These are phyloP conservation scores for Bursaphelenchus mucronatus DNA, from an alignment of 1,140 invertebrate species.

Conservation along the genomic window DNA sequence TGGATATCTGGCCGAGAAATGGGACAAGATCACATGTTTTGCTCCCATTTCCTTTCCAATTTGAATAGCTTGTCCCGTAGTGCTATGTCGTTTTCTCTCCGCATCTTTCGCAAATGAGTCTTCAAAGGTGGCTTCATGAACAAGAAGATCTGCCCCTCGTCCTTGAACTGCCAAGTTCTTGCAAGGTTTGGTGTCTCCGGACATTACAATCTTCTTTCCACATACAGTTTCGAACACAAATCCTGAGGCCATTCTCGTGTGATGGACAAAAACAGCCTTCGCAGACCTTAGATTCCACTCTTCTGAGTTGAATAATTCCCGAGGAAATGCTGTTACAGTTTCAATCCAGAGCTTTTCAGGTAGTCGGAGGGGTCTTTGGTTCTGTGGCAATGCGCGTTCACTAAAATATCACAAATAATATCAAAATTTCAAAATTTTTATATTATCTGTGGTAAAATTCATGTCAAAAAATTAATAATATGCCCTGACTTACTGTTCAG, in stretches of 20 bases:
- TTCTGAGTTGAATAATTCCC: neutral
- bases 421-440: no score
- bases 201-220: slow-evolving; percentile 80
- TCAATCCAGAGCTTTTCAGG: neutral
- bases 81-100: slow-evolving; percentile 73
- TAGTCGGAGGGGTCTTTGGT: no score
- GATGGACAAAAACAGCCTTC: slow-evolving; percentile 62
- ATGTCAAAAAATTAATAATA: no score
- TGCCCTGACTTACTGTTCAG: no score
- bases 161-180: slow-evolving; percentile 73
- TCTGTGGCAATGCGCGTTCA: no score
- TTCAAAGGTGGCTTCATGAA: slow-evolving; percentile 97
- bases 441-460: no score
- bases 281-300: slow-evolving; percentile 28
- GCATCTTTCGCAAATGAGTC: slow-evolving; percentile 69
- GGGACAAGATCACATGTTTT: slow-evolving; percentile 79
- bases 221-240: slow-evolving; percentile 40
- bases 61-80: slow-evolving; percentile 76
- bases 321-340: neutral
- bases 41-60: slow-evolving; percentile 77
- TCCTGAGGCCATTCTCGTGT: slow-evolving; percentile 53
- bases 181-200: slow-evolving; percentile 88
- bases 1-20: slow-evolving; percentile 92
- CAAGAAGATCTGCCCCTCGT: slow-evolving; percentile 76
- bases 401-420: no score